phyloP scores from a whole-genome alignment of 2,113 vertebrate genomes.

The Todiramphus chloris region DNA sequence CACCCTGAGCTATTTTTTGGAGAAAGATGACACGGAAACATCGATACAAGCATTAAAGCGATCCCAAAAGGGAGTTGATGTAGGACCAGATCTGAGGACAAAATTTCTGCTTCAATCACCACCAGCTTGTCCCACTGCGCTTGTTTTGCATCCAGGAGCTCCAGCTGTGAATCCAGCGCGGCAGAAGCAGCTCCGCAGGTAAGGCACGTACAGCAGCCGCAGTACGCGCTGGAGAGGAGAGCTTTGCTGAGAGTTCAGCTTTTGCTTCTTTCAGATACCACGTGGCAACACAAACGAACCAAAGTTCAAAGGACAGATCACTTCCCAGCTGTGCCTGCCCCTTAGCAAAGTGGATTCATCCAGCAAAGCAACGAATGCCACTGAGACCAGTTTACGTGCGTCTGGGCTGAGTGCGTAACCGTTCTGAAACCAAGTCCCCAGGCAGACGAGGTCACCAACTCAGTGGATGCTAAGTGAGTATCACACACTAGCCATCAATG shows the following conservation, averaged over 20 bases:
- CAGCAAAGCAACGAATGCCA: neutral
- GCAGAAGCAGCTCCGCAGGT: neutral
- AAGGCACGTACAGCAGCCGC: neutral
- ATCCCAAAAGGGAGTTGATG: neutral
- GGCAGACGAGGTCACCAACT: neutral
- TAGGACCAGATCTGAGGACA: neutral
- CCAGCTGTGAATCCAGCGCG: neutral
- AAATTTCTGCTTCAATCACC: neutral
- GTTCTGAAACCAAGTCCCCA: neutral
- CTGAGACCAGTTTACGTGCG: neutral
- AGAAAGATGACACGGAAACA: neutral
- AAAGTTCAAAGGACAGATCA: neutral
- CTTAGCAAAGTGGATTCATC: neutral
- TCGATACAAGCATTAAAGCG: neutral
- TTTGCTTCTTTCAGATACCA: neutral
- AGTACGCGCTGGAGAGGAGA: neutral
- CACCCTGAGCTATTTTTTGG: neutral
- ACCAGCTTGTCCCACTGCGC: neutral
- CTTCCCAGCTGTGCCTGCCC: neutral
- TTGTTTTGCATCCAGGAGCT: neutral
- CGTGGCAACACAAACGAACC: neutral
- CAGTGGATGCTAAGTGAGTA: neutral
- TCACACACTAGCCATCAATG: neutral
- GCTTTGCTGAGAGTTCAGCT: rapidly evolving
- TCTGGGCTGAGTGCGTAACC: neutral